Percentiles rank a stretch among this genome's conserved stretches.
These are phyloP conservation scores for Drosophila busckii DNA, from an alignment of 1,140 invertebrate genomes.

Conservation along the genomic window DNA sequence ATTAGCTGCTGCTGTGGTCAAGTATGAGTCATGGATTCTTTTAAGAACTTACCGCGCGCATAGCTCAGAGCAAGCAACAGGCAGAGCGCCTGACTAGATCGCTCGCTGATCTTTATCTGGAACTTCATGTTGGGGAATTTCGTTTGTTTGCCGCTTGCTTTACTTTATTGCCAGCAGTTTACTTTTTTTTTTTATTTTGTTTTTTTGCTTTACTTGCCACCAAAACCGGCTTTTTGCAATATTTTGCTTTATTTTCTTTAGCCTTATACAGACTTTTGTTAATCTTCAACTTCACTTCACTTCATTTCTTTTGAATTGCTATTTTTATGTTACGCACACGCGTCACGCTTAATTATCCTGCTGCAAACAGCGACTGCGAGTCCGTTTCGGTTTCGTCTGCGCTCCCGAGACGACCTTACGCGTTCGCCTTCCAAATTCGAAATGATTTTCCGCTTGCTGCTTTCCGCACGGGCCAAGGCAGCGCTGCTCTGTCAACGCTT, in stretches of 20 bases:
- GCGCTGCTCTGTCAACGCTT: conserved; percentile 26
- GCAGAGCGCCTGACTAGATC: conserved; percentile 51
- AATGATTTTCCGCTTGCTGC: conserved; percentile 50
- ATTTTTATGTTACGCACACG: conserved; percentile 74
- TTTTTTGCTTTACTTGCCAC: conserved; percentile 27
- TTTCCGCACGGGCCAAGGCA: too few species aligned
- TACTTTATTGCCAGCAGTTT: conserved; percentile 23
- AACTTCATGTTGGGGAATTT: conserved; percentile 29
- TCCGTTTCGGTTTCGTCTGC: conserved; percentile 11
- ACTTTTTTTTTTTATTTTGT: conserved; percentile 27
- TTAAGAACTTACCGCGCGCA: conserved; percentile 24
- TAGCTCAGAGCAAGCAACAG: conserved; percentile 36
- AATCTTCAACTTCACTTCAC: conserved; percentile 24
- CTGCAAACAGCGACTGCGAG: conserved; percentile 27
- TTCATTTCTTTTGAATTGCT: conserved; percentile 54
- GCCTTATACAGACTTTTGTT: conserved; percentile 2
- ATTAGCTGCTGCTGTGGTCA: neutral
- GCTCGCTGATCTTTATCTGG: conserved; percentile 12
- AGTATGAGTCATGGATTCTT: conserved; percentile 10
- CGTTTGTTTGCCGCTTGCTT: conserved; percentile 42
- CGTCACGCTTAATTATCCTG: conserved; percentile 73
- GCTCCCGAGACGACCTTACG: conserved; percentile 36
- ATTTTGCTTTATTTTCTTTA: conserved; percentile 9
- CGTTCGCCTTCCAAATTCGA: conserved; percentile 40
- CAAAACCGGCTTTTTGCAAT: conserved; percentile 38